Conservation (phyloP, 2,113 vertebrate species). For the Chascanopsetta lugubris region DNA sequence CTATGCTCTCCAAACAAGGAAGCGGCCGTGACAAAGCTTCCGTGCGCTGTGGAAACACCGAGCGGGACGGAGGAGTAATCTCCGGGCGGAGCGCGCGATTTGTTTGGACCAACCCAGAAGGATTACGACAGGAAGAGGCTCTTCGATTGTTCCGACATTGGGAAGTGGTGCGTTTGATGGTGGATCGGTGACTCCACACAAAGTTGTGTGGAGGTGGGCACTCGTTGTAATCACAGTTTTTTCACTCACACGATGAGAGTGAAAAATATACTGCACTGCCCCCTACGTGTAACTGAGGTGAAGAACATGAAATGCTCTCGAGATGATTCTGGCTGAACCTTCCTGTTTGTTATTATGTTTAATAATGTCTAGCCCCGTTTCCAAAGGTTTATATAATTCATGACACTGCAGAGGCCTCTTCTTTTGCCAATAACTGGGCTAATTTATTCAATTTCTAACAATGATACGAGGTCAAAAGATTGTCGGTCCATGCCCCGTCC, state of each 20-base stretch:
- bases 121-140: conserved; percentile 57
- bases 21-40: conserved; percentile 57
- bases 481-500: no score
- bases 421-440: no score
- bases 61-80: conserved; percentile 31
- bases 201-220: conserved; percentile 1
- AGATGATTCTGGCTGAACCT: no score
- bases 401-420: no score
- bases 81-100: conserved; percentile 40
- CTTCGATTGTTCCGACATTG: conserved; percentile 45
- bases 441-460: no score
- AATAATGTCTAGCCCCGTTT: no score
- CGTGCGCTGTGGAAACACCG: conserved; percentile 57
- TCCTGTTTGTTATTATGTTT: no score
- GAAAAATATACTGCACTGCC: not conserved
- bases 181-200: conserved; percentile 44
- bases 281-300: no score
- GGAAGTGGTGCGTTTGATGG: conserved; percentile 47
- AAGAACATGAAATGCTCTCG: no score
- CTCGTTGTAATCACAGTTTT: not conserved
- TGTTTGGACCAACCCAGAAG: conserved; percentile 41
- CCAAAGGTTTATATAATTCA: no score
- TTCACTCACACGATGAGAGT: not conserved
- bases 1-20: conserved; percentile 71
- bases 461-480: no score